Evolutionary conservation across 2,797 vertebrate species (phyloP).

Genomic region (Myioborus melanocephalus): DNA sequence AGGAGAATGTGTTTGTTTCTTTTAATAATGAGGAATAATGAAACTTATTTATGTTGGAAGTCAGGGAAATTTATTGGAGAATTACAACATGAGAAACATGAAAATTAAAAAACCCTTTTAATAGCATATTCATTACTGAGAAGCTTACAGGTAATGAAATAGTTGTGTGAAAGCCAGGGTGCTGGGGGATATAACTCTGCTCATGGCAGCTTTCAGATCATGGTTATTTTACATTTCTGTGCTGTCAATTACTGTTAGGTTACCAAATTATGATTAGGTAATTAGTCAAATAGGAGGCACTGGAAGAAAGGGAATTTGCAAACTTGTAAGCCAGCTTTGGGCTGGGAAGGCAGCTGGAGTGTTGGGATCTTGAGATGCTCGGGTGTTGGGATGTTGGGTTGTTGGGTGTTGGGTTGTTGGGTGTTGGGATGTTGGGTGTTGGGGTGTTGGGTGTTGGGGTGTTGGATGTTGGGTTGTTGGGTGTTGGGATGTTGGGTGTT

Average conservation of each 20-base stretch:
- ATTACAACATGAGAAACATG: slow-evolving; percentile 64
- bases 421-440: neutral
- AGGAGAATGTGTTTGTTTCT: slow-evolving; percentile 68
- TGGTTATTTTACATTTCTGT: slow-evolving; percentile 40
- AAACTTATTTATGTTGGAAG: slow-evolving; percentile 76
- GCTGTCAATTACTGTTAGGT: slow-evolving; percentile 56
- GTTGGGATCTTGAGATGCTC: neutral
- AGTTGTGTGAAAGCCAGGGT: slow-evolving; percentile 36
- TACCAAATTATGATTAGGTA: slow-evolving; percentile 41
- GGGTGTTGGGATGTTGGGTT: neutral
- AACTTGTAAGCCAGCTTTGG: neutral
- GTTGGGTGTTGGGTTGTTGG: neutral
- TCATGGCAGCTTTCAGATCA: neutral
- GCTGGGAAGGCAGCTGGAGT: neutral
- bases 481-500: neutral
- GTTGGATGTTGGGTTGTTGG: too few relatives aligned
- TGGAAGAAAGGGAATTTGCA: slow-evolving; percentile 18
- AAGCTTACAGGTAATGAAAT: slow-evolving; percentile 58
- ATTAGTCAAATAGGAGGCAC: slow-evolving; percentile 41
- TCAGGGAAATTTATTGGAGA: slow-evolving; percentile 72
- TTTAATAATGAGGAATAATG: slow-evolving; percentile 74
- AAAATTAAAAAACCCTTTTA: slow-evolving; percentile 68
- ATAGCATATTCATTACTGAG: slow-evolving; percentile 67
- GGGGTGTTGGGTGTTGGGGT: neutral
- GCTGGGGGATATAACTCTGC: slow-evolving; percentile 22